Evolutionary conservation across 2,113 vertebrate species (phyloP).

Genomic region (Motacilla alba): DNA sequence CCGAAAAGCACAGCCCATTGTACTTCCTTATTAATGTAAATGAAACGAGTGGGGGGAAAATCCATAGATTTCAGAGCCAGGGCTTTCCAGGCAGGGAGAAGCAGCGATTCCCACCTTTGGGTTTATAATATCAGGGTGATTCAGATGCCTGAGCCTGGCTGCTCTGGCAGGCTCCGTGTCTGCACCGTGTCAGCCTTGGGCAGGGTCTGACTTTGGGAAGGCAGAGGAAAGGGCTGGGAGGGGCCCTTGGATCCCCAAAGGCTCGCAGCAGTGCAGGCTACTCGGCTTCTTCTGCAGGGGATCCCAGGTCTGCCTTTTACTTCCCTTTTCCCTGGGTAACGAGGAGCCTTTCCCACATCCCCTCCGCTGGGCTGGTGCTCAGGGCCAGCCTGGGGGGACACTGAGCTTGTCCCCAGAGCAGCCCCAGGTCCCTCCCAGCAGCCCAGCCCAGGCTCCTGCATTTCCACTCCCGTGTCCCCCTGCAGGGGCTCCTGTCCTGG

Average conservation of each 20-base stretch:
- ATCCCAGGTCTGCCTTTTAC: not conserved
- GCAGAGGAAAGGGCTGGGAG: not conserved
- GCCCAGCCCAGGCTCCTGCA: not conserved
- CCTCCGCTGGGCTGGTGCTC: not conserved
- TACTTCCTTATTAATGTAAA: not conserved
- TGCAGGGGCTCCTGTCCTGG: not conserved
- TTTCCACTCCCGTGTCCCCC: fast-evolving
- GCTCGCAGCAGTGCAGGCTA: not conserved
- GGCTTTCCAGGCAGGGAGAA: not conserved
- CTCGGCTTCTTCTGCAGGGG: not conserved
- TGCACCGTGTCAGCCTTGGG: too few species aligned
- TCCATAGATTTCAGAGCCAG: not conserved
- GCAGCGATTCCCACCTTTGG: not conserved
- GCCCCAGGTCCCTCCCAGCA: not conserved
- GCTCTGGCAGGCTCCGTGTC: not conserved
- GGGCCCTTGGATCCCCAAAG: not conserved
- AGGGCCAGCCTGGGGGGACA: not conserved
- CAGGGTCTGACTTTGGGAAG: not conserved
- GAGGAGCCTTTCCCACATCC: not conserved
- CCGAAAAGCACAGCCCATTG: not conserved
- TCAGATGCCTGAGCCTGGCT: not conserved
- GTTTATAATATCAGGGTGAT: not conserved
- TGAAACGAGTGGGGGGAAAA: not conserved
- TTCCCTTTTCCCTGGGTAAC: not conserved
- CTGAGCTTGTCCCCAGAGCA: not conserved